These are phyloP conservation scores for Escarpia spicata DNA, from an alignment of 2,888 invertebrate genomes.

Conservation along the genomic window DNA sequence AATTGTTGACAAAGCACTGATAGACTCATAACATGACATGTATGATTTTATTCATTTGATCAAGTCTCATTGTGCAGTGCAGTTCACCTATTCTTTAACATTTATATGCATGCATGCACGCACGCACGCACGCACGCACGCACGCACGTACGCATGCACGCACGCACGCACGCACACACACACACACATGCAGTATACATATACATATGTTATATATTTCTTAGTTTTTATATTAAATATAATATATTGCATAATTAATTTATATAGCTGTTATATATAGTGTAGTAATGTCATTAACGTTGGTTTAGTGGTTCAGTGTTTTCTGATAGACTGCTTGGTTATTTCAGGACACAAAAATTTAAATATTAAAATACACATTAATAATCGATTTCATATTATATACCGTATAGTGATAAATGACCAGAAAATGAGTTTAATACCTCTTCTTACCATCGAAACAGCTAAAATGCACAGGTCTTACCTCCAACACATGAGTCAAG, in stretches of 20 bases:
- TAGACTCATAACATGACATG: background rate
- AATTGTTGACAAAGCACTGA: background rate
- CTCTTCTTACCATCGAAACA: background rate
- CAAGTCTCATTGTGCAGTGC: too few relatives aligned
- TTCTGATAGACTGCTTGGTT: background rate
- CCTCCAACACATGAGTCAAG: background rate
- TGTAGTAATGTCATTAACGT: background rate
- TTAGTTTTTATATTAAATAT: too few relatives aligned
- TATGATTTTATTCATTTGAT: too few relatives aligned
- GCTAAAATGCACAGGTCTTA: background rate
- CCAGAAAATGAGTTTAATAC: background rate
- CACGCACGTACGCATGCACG: too few relatives aligned
- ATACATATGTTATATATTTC: too few relatives aligned
- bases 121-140: too few relatives aligned
- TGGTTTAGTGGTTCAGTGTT: background rate
- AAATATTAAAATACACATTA: background rate
- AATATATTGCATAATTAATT: background rate
- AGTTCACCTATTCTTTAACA: background rate
- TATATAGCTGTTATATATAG: background rate
- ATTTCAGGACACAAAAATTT: background rate
- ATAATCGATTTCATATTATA: background rate
- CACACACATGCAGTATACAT: too few relatives aligned
- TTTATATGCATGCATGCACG: too few relatives aligned
- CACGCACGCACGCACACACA: too few relatives aligned
- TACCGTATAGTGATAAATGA: background rate